phyloP scores from a whole-genome alignment of 2,113 vertebrate genomes.

The Martes martes region DNA sequence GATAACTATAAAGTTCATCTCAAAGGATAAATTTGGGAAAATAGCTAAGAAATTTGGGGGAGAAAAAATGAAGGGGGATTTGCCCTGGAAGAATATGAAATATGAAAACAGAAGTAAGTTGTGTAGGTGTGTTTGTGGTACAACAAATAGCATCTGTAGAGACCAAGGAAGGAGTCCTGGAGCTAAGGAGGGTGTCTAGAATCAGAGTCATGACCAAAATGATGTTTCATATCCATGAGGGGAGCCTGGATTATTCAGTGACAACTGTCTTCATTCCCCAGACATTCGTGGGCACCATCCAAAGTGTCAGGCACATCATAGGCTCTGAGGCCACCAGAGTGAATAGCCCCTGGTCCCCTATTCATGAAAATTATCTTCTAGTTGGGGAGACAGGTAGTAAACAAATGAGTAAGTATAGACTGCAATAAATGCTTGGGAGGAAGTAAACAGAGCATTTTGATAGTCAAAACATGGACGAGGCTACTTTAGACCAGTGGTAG shows the following conservation, averaged over 20 bases:
- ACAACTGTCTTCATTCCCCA: not conserved
- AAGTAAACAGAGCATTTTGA: not conserved
- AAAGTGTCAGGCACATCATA: fast-evolving
- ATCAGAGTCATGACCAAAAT: not conserved
- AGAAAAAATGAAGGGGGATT: not conserved
- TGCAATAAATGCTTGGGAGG: not conserved
- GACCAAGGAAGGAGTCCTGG: too few species aligned
- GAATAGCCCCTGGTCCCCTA: not conserved
- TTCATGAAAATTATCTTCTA: not conserved
- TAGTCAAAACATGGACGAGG: not conserved
- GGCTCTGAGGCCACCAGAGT: fast-evolving
- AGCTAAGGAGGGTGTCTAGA: not conserved
- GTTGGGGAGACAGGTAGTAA: not conserved
- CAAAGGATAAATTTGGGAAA: not conserved
- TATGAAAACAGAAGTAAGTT: not conserved
- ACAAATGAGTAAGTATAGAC: not conserved
- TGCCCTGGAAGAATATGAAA: not conserved
- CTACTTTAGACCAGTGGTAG: too few species aligned
- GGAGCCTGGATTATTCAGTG: not conserved
- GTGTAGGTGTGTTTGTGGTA: not conserved
- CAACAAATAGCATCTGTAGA: not conserved
- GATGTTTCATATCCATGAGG: not conserved
- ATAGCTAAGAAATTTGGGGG: not conserved
- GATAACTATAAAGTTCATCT: not conserved
- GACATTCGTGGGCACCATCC: not conserved